phyloP scores from a whole-genome alignment of 2,888 invertebrate genomes.

The Adineta ricciae region DNA sequence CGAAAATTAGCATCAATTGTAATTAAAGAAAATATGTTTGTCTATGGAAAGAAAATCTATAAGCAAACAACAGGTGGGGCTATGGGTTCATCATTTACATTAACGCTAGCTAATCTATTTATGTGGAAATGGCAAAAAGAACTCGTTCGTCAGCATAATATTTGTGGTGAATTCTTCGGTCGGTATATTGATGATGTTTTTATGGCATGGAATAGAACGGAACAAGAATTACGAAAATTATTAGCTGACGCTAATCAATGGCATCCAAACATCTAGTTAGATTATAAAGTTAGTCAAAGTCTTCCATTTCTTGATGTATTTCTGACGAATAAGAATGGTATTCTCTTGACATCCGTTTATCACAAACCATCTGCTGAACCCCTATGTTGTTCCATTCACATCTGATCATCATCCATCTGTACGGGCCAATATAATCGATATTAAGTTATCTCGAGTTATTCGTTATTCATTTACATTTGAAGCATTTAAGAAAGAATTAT shows the following conservation, averaged over 20 bases:
- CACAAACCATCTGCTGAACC: not conserved
- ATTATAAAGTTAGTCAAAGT: not conserved
- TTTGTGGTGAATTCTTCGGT: not conserved
- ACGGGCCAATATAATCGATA: not conserved
- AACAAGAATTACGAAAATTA: not conserved
- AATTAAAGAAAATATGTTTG: not conserved
- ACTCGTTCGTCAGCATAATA: not conserved
- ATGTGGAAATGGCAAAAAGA: slow-evolving; percentile 4
- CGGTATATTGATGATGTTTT: not conserved
- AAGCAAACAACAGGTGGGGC: not conserved
- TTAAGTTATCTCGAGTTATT: not conserved
- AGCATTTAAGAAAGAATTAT: not conserved
- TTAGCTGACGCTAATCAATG: not conserved
- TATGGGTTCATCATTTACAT: not conserved
- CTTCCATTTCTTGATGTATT: not conserved
- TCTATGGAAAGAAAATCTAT: not conserved
- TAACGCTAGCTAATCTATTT: not conserved
- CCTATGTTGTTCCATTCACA: not conserved
- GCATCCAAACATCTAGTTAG: not conserved
- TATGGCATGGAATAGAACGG: not conserved
- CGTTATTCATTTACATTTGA: not conserved
- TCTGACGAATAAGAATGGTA: not conserved
- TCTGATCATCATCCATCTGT: not conserved
- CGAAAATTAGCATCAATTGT: not conserved
- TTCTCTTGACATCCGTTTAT: not conserved